Conservation (phyloP, 2,113 vertebrate species). For the Laticauda laticaudata region DNA sequence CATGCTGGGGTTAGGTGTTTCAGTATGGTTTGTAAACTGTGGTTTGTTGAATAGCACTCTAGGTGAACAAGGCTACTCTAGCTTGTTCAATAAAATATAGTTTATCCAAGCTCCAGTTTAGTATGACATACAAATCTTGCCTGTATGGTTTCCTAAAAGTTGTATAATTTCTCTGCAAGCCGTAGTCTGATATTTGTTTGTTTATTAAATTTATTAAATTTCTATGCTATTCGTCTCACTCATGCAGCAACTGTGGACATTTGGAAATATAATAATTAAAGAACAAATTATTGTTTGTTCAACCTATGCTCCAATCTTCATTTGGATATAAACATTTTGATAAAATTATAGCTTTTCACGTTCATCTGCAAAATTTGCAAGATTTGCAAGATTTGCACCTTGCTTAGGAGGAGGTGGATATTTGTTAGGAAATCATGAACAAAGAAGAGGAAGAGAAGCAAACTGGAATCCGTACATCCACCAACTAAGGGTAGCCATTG, state of each 20-base stretch:
- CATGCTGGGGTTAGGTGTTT: not conserved
- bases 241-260: not conserved
- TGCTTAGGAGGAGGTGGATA: not conserved
- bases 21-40: not conserved
- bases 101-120: not conserved
- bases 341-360: not conserved
- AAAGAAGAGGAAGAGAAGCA: not conserved
- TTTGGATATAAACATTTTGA: not conserved
- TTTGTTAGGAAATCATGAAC: not conserved
- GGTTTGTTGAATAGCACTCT: not conserved
- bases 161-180: not conserved
- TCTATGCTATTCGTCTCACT: not conserved
- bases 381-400: no score
- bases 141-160: not conserved
- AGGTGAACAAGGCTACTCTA: not conserved
- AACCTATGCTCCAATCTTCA: not conserved
- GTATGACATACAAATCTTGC: not conserved
- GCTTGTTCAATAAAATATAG: not conserved
- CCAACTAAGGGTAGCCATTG: not conserved
- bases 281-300: not conserved
- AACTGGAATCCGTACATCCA: not conserved
- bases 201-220: not conserved
- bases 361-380: not conserved
- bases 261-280: not conserved
- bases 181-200: not conserved